Conservation (phyloP, 2,797 vertebrate species). For the Takifugu rubripes region DNA sequence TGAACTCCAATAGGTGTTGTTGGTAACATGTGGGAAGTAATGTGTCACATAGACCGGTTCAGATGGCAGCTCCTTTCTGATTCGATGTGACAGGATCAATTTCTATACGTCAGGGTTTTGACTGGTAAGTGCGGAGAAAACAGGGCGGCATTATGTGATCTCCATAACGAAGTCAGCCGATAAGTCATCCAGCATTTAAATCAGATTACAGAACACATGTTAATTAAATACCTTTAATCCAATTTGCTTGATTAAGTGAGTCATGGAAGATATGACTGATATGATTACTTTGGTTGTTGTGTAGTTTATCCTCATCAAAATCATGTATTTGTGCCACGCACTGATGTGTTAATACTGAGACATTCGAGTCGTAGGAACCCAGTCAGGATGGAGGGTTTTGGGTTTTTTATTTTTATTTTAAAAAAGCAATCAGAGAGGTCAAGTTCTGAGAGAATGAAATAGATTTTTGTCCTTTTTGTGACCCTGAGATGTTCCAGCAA, state of each 20-base stretch:
- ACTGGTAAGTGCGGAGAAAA: neutral
- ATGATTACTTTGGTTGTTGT: slow-evolving; percentile 36
- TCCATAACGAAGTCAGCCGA: too few relatives aligned
- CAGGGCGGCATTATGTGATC: neutral
- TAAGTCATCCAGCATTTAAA: slow-evolving; percentile 24
- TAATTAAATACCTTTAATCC: slow-evolving; percentile 55
- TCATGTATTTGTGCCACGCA: slow-evolving; percentile 2
- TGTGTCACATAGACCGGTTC: slow-evolving; percentile 30
- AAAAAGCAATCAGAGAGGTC: too few relatives aligned
- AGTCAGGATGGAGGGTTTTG: neutral
- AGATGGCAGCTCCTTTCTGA: slow-evolving; percentile 31
- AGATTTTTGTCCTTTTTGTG: slow-evolving; percentile 15
- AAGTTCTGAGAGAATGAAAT: too few relatives aligned
- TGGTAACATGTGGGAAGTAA: neutral
- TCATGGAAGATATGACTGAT: slow-evolving; percentile 49
- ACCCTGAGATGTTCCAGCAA: slow-evolving; percentile 12
- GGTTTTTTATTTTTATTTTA: slow-evolving; percentile 3
- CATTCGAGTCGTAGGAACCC: neutral
- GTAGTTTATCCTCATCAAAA: slow-evolving; percentile 32
- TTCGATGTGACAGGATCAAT: slow-evolving; percentile 34
- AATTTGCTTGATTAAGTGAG: slow-evolving; percentile 55
- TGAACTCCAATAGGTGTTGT: neutral
- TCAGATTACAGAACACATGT: slow-evolving; percentile 42
- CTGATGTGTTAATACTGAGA: neutral
- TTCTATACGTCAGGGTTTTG: slow-evolving; percentile 1